A percentile compares a stretch with the other conserved stretches of the same genome.
These are phyloP conservation scores for Drosophila chauvacae DNA, from an alignment of 1,140 invertebrate genomes.

Conservation along the genomic window DNA sequence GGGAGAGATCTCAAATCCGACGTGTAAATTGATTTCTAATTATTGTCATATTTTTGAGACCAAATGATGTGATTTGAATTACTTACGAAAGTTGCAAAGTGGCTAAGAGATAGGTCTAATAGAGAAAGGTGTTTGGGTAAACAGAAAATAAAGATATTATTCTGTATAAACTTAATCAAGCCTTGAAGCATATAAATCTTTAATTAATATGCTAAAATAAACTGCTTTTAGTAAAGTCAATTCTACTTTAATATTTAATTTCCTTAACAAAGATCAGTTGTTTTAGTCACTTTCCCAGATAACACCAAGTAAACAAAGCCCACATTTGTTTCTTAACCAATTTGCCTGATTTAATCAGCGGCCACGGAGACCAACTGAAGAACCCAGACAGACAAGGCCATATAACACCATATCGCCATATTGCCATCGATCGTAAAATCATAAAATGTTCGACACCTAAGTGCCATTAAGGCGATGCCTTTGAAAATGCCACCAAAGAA, in stretches of 20 bases:
- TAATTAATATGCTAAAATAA: not conserved
- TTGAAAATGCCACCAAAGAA: constrained; percentile 39
- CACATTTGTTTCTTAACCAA: constrained; percentile 24
- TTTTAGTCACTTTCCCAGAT: not conserved
- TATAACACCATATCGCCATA: constrained; percentile 21
- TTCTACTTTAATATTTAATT: not conserved
- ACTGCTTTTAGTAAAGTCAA: not conserved
- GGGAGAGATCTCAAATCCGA: constrained; percentile 58
- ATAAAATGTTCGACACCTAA: constrained; percentile 68
- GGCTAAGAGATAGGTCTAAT: not conserved
- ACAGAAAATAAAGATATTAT: not conserved
- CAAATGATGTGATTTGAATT: constrained; percentile 24
- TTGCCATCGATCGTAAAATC: constrained; percentile 31
- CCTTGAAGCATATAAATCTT: not conserved
- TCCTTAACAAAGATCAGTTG: not conserved
- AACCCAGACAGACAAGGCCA: constrained; percentile 15
- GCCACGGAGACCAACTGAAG: not conserved
- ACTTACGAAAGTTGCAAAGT: constrained; percentile 41
- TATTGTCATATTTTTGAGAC: constrained; percentile 40
- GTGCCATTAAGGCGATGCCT: constrained; percentile 49
- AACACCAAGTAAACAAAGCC: constrained; percentile 20
- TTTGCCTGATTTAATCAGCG: constrained; percentile 40
- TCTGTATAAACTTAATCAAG: not conserved
- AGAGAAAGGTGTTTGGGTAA: not conserved
- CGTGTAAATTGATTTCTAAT: constrained; percentile 78